Base-by-base conservation (phyloP, 1,140 invertebrate genomes). In the Ptiloglossa arizonensis region DNA sequence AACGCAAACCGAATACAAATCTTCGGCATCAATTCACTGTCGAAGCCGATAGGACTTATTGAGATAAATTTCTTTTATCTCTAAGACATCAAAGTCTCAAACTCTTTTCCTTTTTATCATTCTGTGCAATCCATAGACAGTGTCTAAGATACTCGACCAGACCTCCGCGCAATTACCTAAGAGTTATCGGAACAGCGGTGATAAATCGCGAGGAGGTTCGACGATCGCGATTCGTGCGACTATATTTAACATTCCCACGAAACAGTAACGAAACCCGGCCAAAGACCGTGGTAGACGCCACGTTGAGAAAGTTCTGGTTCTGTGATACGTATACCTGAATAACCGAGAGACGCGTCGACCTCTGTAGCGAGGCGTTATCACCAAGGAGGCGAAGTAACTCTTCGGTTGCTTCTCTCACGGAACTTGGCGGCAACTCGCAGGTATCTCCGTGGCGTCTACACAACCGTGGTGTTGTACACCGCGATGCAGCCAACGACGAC, bases 361-460 rank as follows among this genome's bases (percentile, higher is more conserved):
- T 17, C 19, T 9, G 27, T 29, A 48, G 69, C 35, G 52, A 66
- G 35, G 41, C 46, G 64, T 80, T 83, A 79, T 71, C 69, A 35
- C 29, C 59, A 19, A 22, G 50, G 29, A 67, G 62, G 41, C 41
- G 52, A 54, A 52, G 82, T 74, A 79, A 74, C 74, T 73, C 38
- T 19, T 2, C 27, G 22, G 48, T 24, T 64, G 57, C 69, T 48
- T 71, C 66, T 83, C 67, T 17, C 3, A 54, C 46, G n/a, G 56
- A 64, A 82, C 68, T 82, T 73, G 48, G 80, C n/a, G 22, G 50
- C 24, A 73, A 69, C 63, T 82, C 67, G 64, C 63, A 77, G 41
- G 70, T 72, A 80, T 54, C 67, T 79, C 48, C 60, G 41, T 60
- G 22, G 64, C 29, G 22, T 15, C 15, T 50, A 27, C 69, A 35